A percentile compares a stretch with the other conserved stretches of the same genome.
Conservation (phyloP, 1,140 invertebrate species). For the Zaprionus lachaisei region DNA sequence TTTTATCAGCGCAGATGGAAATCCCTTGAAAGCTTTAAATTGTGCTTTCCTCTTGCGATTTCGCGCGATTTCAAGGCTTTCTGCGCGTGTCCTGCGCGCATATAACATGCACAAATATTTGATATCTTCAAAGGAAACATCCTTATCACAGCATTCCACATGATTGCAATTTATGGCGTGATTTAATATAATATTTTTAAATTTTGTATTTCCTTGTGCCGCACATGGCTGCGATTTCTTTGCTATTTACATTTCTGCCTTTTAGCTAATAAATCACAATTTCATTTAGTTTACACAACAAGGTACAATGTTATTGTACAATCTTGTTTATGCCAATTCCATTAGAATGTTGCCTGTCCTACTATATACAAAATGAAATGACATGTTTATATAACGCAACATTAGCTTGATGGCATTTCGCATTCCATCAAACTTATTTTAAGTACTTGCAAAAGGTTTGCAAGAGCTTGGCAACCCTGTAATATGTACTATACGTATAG, state of each 20-base stretch:
- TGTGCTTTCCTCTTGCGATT: constrained; percentile 18
- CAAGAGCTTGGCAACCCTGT: constrained; percentile 23
- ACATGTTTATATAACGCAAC: not conserved
- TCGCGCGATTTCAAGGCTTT: constrained; percentile 39
- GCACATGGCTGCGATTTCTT: not conserved
- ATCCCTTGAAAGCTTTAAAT: constrained; percentile 37
- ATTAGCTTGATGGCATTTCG: not conserved
- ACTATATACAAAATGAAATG: not conserved
- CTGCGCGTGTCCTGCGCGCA: constrained; percentile 1
- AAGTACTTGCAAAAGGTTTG: constrained; percentile 6
- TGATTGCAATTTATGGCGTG: not conserved
- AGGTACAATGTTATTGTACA: constrained; percentile 17
- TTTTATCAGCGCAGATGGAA: constrained; percentile 25
- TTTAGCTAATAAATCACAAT: constrained; percentile 13
- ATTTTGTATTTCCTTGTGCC: not conserved
- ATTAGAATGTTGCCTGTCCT: not conserved
- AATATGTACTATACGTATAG: not conserved
- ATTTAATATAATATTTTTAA: not conserved
- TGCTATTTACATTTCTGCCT: not conserved
- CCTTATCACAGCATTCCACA: constrained; percentile 2
- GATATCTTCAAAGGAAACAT: not conserved
- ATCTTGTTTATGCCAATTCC: constrained; percentile 16
- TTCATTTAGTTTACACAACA: constrained; percentile 4
- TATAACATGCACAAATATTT: not conserved
- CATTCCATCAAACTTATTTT: not conserved